Conservation (phyloP, 2,797 vertebrate genomes). For the Hypotaenidia okinawae region DNA sequence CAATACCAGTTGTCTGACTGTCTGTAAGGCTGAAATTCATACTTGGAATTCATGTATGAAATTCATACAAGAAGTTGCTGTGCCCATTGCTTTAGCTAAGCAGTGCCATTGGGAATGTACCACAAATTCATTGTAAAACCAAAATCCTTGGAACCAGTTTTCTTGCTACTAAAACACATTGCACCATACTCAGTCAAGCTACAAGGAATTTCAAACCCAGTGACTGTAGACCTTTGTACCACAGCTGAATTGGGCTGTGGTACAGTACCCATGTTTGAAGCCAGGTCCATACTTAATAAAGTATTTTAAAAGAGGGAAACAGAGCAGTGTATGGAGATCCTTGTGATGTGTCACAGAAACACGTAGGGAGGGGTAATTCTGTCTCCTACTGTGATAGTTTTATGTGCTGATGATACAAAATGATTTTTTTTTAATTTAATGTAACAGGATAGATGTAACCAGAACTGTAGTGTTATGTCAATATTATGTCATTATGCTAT, state of each 20-base stretch:
- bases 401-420: not conserved
- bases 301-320: not conserved
- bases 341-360: not conserved
- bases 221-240: not conserved
- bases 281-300: not conserved
- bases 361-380: not conserved
- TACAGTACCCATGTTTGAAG: not conserved
- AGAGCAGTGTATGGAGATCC: not conserved
- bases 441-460: not conserved
- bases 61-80: not conserved
- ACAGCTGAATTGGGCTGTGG: not conserved
- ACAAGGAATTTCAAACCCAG: slow-evolving; percentile 26
- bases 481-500: not conserved
- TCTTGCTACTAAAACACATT: not conserved
- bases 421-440: not conserved
- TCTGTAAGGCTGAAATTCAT: not conserved
- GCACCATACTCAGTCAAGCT: slow-evolving; percentile 4
- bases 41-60: not conserved
- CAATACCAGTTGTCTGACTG: not conserved
- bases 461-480: not conserved
- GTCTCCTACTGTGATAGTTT: not conserved
- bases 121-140: not conserved
- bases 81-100: not conserved
- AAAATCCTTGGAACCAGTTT: not conserved
- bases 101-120: not conserved